Percentiles rank a stretch among this genome's conserved stretches.
Conservation (phyloP, 2,888 invertebrate species). For the Drosophila limbata region DNA sequence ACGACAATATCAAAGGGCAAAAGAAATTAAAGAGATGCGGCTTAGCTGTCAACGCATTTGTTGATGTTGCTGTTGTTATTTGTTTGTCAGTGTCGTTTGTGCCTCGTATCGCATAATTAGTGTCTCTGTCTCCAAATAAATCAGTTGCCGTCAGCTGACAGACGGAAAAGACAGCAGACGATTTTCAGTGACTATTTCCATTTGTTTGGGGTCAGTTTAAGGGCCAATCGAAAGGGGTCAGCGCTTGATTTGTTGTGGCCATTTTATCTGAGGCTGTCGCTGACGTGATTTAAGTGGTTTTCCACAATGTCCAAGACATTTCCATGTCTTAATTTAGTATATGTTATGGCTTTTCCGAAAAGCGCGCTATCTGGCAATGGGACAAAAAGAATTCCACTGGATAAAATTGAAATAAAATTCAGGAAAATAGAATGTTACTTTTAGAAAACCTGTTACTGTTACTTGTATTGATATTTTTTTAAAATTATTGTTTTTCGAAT, state of each 20-base stretch:
- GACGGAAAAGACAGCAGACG: conserved; percentile 7
- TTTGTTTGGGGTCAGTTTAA: conserved; percentile 38
- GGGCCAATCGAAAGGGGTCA: conserved; percentile 42
- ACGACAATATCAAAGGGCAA: conserved; percentile 46
- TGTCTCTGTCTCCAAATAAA: conserved; percentile 71
- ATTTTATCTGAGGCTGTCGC: conserved; percentile 58
- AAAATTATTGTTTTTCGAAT: not conserved
- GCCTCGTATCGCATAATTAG: conserved; percentile 73
- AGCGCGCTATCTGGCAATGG: conserved; percentile 20
- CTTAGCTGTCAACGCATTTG: conserved; percentile 72
- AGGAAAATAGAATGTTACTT: not conserved
- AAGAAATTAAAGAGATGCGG: conserved; percentile 76
- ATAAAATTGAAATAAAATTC: not conserved
- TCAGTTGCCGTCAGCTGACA: conserved; percentile 63
- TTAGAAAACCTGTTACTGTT: no score
- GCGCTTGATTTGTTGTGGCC: conserved; percentile 54
- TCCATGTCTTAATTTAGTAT: conserved; percentile 69
- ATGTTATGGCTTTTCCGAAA: conserved; percentile 29
- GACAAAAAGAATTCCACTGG: not conserved
- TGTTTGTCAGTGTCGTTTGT: conserved; percentile 54
- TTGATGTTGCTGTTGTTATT: conserved; percentile 54
- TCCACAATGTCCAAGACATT: conserved; percentile 54
- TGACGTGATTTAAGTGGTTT: conserved; percentile 73
- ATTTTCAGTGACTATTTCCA: conserved; percentile 41
- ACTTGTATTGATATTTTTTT: not conserved